Evolutionary conservation across 2,888 invertebrate species (phyloP).

Genomic region (Ommatoiulus sabulosus): DNA sequence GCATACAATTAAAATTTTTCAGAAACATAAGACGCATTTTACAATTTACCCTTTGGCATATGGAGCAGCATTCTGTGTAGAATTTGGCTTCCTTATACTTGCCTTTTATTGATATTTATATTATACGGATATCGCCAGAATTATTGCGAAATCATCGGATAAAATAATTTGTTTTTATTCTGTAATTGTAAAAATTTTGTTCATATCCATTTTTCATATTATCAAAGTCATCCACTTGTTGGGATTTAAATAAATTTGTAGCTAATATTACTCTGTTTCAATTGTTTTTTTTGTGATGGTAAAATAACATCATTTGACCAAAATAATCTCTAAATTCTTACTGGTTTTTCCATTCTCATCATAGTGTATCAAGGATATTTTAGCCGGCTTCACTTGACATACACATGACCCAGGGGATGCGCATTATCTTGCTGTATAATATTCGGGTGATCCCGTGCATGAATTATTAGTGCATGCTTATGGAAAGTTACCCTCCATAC

Average conservation of each 20-base stretch:
- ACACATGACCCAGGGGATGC: too few species aligned
- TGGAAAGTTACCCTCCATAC: too few species aligned
- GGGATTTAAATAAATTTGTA: background rate
- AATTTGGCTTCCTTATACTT: background rate
- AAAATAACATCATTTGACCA: background rate
- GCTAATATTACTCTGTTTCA: too few species aligned
- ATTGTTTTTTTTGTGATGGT: background rate
- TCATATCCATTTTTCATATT: background rate
- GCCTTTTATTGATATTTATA: background rate
- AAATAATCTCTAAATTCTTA: too few species aligned
- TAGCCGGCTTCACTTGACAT: too few species aligned
- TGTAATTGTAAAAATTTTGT: background rate
- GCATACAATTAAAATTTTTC: background rate
- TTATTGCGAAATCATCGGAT: background rate
- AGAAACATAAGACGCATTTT: background rate
- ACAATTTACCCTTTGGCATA: slow-evolving; percentile 15
- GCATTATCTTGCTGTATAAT: too few species aligned
- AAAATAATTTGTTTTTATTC: background rate
- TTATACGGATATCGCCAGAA: too few species aligned
- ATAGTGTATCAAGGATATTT: too few species aligned
- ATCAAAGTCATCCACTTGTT: background rate
- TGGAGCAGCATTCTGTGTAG: background rate
- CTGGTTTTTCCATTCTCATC: too few species aligned
- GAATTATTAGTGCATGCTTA: too few species aligned
- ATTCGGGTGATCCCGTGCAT: too few species aligned